Percentiles rank a stretch among this genome's conserved stretches.
Conservation (phyloP, 1,140 invertebrate genomes). For the Drosophila simulans region DNA sequence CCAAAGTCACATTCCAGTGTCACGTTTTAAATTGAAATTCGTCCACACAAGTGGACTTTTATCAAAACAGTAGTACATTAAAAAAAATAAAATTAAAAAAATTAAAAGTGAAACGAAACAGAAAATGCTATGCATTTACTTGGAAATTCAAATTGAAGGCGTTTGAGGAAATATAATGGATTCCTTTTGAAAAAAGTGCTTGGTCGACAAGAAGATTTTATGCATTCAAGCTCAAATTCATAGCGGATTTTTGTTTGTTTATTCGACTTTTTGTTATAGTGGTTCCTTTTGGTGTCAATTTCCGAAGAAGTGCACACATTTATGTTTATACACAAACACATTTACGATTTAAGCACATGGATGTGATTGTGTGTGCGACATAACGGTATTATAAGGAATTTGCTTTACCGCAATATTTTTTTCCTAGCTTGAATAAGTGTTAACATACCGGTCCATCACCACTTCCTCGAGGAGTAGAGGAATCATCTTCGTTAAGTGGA, state of each 20-base stretch:
- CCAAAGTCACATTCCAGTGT: too few species aligned
- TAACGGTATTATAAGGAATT: not conserved
- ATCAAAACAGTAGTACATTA: too few species aligned
- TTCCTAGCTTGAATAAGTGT: not conserved
- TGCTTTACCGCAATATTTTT: not conserved
- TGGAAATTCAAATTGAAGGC: too few species aligned
- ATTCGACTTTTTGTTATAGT: not conserved
- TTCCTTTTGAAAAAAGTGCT: not conserved
- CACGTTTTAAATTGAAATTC: too few species aligned
- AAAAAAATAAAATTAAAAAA: too few species aligned
- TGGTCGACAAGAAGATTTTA: not conserved
- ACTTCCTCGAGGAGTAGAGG: not conserved
- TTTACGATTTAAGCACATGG: not conserved
- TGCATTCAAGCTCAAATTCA: not conserved
- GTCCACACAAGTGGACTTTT: too few species aligned
- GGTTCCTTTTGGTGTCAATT: not conserved
- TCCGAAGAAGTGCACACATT: not conserved
- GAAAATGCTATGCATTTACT: not conserved
- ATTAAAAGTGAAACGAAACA: not conserved
- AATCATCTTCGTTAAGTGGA: conserved; percentile 5
- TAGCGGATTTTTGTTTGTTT: not conserved
- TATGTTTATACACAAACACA: conserved; percentile 1
- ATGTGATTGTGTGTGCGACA: not conserved
- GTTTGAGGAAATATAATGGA: not conserved
- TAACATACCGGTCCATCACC: conserved; percentile 25